Base-by-base conservation (phyloP, 2,113 vertebrate species). In the Spizaetus ornatus region DNA sequence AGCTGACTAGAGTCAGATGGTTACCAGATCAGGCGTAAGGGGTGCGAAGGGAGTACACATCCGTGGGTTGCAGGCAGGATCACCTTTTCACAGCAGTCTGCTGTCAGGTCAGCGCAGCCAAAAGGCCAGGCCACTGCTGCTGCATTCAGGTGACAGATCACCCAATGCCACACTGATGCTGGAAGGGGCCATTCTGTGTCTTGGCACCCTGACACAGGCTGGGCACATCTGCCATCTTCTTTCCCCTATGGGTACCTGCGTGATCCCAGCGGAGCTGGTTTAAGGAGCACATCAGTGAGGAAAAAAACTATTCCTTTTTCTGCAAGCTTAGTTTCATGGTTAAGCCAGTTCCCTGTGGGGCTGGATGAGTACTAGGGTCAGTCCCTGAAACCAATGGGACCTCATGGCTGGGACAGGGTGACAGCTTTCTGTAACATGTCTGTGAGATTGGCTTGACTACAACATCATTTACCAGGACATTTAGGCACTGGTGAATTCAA, bases 201-300 rank as follows among this genome's bases (percentile, higher is more conserved):
- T 59, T 0, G 0, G 73, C 22, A 73, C 6, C 25, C 22, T 10
- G 27, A 58, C 32, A 43, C 18, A 47, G 40, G 11, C 0, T 74
- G 59, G 69, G 45, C 6, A 31, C 15, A 34, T 25, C 16, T 88
- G 47, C 21, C 19, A 8, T 16, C 19, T 63, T 45, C 22, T 48
- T 82, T 61, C 47, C 42, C 4, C 26, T 55, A 1, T 19, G 47
- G 42, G 23, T 53, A 27, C 31, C 25, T 43, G 25, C 38, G 38
- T 4, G 6, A 59, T 40, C 36, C 42, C 40, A 81, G 23, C 4
- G 11, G 8, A 83, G 58, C 2, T 48, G 58, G 18, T 82, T 85
- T 76, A 88, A 26, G 40, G 34, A 76, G 17, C 17, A 76, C 3
- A 42, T 21, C 14, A 45, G 7, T 6, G 31, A 61, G 4, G 10